Percentiles rank a stretch among this genome's conserved stretches.
Conservation (phyloP, 1,140 invertebrate species). For the Calliopsis andreniformis region DNA sequence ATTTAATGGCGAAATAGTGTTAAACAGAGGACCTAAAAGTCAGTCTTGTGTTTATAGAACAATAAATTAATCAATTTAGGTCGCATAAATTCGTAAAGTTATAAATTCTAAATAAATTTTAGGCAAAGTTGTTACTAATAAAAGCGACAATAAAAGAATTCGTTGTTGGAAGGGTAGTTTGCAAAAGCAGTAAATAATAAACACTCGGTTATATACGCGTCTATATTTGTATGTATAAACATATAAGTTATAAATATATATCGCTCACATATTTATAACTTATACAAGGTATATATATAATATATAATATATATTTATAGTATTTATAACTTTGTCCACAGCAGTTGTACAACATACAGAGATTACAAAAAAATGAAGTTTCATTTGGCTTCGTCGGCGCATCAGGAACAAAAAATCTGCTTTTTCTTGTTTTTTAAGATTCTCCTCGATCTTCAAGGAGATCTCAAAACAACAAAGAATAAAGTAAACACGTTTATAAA, state of each 20-base stretch:
- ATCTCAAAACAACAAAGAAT: not conserved
- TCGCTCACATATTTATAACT: conserved; percentile 58
- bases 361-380: conserved; percentile 33
- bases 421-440: not conserved
- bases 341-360: conserved; percentile 52
- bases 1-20: too few relatives aligned
- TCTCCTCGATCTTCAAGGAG: too few relatives aligned
- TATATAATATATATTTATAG: conserved; percentile 54
- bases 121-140: not conserved
- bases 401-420: conserved; percentile 39
- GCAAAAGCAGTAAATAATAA: conserved; percentile 1
- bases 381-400: conserved; percentile 34
- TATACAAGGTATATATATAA: conserved; percentile 49
- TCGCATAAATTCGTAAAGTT: too few relatives aligned
- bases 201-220: conserved; percentile 52
- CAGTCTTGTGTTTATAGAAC: too few relatives aligned
- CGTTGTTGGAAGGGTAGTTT: not conserved
- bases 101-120: too few relatives aligned
- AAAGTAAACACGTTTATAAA: not conserved
- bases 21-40: too few relatives aligned
- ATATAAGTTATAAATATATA: conserved; percentile 67
- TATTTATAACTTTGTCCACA: conserved; percentile 57
- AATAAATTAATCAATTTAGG: too few relatives aligned
- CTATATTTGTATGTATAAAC: conserved; percentile 68
- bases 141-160: not conserved